A percentile compares a stretch with the other conserved stretches of the same genome.
phyloP scores from a whole-genome alignment of 2,888 invertebrate genomes.

The Lithosia quadra region DNA sequence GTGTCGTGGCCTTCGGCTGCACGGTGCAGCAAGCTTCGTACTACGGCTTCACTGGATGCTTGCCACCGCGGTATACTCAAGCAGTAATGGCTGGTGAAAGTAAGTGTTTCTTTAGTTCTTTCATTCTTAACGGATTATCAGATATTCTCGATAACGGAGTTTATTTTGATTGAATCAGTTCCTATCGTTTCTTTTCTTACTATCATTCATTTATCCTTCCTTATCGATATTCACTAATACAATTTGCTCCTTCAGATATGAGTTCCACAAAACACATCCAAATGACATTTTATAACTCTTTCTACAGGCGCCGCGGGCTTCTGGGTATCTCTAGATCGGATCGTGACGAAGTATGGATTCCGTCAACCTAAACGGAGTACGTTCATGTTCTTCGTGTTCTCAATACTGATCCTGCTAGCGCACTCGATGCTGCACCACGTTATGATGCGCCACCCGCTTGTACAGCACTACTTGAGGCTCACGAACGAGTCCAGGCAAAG shows the following conservation, averaged over 20 bases:
- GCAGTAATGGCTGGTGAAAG: slow-evolving; percentile 98
- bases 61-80: slow-evolving; percentile 96
- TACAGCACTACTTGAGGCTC: slow-evolving; percentile 92
- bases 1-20: slow-evolving; percentile 95
- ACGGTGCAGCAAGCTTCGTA: slow-evolving; percentile 98
- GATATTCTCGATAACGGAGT: no score
- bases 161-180: no score
- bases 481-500: slow-evolving; percentile 91
- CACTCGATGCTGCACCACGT: slow-evolving; percentile 93
- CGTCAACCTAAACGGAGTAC: slow-evolving; percentile 93
- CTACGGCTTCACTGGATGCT: slow-evolving; percentile 97
- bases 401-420: slow-evolving; percentile 91
- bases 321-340: slow-evolving; percentile 94
- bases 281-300: not conserved
- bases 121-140: not conserved
- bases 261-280: not conserved
- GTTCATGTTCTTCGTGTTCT: slow-evolving; percentile 94
- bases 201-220: no score
- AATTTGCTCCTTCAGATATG: no score
- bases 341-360: slow-evolving; percentile 93
- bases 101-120: slow-evolving; percentile 75
- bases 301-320: slow-evolving; percentile 89
- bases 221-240: no score
- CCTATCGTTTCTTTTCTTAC: no score
- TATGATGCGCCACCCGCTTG: slow-evolving; percentile 93